phyloP scores from a whole-genome alignment of 1,140 invertebrate species.

The Calosoma granatense region DNA sequence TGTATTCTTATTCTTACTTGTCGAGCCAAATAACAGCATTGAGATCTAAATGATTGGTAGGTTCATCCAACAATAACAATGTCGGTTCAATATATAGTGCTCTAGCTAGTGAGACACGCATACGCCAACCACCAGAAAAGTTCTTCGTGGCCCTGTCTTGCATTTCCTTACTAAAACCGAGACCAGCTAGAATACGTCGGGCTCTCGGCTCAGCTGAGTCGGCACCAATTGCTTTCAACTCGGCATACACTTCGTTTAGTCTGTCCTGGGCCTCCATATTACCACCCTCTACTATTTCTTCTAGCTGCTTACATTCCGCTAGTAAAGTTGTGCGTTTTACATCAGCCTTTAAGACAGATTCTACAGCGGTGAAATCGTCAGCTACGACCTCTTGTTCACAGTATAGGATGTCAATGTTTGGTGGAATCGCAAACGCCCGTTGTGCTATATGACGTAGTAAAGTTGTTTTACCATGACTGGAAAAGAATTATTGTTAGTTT shows the following conservation, averaged over 20 bases:
- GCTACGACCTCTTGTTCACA: constrained; percentile 98
- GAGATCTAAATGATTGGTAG: constrained; percentile 88
- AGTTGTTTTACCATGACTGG: constrained; percentile 96
- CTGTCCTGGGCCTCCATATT: constrained; percentile 61
- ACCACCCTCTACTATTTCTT: constrained; percentile 61
- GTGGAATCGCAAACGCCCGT: constrained; percentile 83
- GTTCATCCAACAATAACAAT: constrained; percentile 91
- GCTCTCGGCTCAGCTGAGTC: constrained; percentile 95
- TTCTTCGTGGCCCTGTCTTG: constrained; percentile 88
- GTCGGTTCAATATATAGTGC: constrained; percentile 90
- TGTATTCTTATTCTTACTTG: too few relatives aligned
- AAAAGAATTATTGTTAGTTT: constrained; percentile 18
- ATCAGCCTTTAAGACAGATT: constrained; percentile 88
- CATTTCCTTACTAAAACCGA: constrained; percentile 92
- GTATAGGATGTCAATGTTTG: constrained; percentile 93
- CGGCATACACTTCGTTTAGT: constrained; percentile 89
- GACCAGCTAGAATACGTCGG: constrained; percentile 88
- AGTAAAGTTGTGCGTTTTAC: constrained; percentile 74
- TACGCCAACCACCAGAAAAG: constrained; percentile 97
- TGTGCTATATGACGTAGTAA: constrained; percentile 86
- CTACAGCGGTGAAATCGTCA: constrained; percentile 83
- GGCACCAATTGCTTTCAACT: constrained; percentile 90
- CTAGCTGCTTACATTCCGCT: constrained; percentile 74
- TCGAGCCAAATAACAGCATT: constrained; percentile 99
- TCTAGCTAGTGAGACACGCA: constrained; percentile 92